Conservation (phyloP, 2,888 invertebrate genomes). For the Heteromurus nitidus region DNA sequence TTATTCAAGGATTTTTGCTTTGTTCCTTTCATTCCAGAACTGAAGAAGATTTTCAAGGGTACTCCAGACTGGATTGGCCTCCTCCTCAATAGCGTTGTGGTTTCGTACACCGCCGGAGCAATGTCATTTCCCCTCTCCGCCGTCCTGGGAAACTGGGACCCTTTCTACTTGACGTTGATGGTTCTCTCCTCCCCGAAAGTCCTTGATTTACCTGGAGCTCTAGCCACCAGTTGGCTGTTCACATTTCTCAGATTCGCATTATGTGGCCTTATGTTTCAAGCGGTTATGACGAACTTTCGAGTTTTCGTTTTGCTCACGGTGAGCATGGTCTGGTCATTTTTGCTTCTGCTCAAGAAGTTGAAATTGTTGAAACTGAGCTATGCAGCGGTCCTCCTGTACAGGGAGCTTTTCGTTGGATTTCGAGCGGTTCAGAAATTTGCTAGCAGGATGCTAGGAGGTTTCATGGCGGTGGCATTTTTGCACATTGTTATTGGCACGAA, state of each 20-base stretch:
- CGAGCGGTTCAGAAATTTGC: neutral
- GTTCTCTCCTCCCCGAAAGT: no score
- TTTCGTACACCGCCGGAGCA: neutral
- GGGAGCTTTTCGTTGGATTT: neutral
- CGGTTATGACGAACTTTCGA: neutral
- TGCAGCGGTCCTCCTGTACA: neutral
- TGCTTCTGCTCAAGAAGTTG: neutral
- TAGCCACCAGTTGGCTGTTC: no score
- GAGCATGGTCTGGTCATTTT: neutral
- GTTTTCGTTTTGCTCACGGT: neutral
- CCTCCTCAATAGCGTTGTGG: neutral
- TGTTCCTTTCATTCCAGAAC: neutral
- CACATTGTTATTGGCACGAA: neutral
- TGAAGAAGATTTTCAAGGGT: neutral
- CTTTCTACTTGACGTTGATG: neutral
- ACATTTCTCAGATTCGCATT: no score
- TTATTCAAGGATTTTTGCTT: neutral
- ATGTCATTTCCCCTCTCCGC: neutral
- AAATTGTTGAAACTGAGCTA: no score
- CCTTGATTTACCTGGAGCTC: no score
- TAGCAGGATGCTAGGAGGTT: neutral
- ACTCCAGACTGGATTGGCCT: neutral
- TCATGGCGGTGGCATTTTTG: neutral
- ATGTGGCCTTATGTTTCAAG: neutral
- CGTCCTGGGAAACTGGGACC: neutral